Conservation (phyloP, 2,797 vertebrate species). For the Brachymystax lenok region DNA sequence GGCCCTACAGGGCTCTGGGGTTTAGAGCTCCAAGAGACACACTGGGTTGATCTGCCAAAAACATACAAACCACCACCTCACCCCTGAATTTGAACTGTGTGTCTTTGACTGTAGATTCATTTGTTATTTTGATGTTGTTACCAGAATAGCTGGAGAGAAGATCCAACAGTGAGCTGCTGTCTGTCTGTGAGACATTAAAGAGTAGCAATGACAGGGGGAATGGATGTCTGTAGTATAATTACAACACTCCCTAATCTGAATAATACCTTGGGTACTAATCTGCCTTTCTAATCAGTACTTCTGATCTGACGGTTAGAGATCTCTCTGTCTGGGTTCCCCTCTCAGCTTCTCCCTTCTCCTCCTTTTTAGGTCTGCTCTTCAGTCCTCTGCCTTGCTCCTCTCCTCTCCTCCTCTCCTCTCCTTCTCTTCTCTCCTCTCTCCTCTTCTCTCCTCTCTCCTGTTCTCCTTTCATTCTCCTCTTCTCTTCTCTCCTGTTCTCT, state of each 20-base stretch:
- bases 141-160: too few relatives aligned
- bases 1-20: constrained; percentile 1
- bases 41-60: background rate
- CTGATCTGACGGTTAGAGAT: background rate
- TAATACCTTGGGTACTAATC: background rate
- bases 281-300: background rate
- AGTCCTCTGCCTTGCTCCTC: background rate
- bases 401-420: background rate
- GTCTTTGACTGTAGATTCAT: background rate
- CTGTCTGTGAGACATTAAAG: background rate
- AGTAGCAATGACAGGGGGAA: background rate
- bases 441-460: background rate
- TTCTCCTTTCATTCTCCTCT: background rate
- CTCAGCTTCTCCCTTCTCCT: background rate
- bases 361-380: background rate
- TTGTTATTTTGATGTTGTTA: background rate
- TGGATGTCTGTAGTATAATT: background rate
- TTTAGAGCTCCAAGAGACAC: background rate
- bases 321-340: background rate
- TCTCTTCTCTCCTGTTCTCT: background rate
- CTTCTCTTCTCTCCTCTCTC: background rate
- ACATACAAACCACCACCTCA: background rate
- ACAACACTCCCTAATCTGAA: background rate
- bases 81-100: background rate
- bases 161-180: background rate